Percentiles rank a stretch among this genome's conserved stretches.
phyloP scores from a whole-genome alignment of 2,797 vertebrate genomes.

The Tamandua tetradactyla region DNA sequence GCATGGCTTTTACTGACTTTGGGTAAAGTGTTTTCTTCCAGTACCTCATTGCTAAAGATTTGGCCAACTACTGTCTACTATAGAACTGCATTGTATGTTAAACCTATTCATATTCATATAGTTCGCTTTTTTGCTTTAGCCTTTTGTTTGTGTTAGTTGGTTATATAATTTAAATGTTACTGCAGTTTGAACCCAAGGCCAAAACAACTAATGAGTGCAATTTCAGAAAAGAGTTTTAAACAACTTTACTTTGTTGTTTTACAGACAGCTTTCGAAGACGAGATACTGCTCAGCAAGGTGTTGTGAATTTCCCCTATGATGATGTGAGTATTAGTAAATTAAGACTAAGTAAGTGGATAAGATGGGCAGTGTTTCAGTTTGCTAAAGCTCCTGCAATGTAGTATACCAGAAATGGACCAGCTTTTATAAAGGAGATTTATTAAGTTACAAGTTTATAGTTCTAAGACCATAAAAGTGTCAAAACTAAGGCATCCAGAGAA shows the following conservation, averaged over 20 bases:
- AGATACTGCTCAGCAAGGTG: slow-evolving; percentile 88
- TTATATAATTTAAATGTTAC: slow-evolving; percentile 8
- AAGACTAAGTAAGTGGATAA: neutral
- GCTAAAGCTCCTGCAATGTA: too few species aligned
- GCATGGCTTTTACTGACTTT: neutral
- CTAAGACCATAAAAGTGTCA: too few species aligned
- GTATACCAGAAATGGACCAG: too few species aligned
- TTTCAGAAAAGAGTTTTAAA: neutral
- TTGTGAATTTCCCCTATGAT: slow-evolving; percentile 91
- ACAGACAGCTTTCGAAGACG: slow-evolving; percentile 90
- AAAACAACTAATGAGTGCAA: slow-evolving; percentile 21
- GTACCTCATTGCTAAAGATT: neutral
- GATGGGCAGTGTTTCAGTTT: too few species aligned
- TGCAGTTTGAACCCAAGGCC: neutral
- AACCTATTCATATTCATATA: neutral
- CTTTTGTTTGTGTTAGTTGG: slow-evolving; percentile 11
- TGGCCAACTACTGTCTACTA: neutral
- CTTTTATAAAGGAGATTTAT: too few species aligned
- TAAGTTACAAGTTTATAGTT: too few species aligned
- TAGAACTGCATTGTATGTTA: neutral
- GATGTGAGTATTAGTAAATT: slow-evolving; percentile 87
- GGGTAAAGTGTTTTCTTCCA: neutral
- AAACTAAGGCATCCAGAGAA: too few species aligned
- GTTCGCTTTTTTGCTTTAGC: slow-evolving; percentile 25
- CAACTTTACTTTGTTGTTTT: slow-evolving; percentile 62